Evolutionary conservation across 2,113 vertebrate genomes (phyloP).

Genomic region (Gallinago paraguaiae): DNA sequence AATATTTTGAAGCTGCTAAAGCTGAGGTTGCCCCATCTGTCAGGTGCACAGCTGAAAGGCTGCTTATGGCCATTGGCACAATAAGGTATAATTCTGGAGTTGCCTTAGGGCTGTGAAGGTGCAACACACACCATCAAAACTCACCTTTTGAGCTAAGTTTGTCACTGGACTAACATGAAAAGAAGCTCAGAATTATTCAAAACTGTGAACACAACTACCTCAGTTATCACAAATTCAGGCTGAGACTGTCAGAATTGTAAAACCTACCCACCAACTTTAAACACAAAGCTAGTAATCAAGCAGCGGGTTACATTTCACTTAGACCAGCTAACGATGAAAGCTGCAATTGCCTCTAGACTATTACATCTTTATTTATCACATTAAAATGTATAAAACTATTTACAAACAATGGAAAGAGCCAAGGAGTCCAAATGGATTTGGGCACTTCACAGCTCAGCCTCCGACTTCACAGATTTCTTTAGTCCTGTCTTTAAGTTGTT

Average conservation of each 20-base stretch:
- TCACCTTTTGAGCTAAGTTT: background rate
- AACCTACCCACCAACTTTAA: background rate
- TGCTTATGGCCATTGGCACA: background rate
- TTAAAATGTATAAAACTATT: background rate
- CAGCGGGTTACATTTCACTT: background rate
- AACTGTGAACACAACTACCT: background rate
- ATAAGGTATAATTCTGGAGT: background rate
- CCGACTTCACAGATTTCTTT: background rate
- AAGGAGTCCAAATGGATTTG: background rate
- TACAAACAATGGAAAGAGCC: background rate
- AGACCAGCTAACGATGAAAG: background rate
- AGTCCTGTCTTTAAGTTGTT: background rate
- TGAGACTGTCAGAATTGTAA: background rate
- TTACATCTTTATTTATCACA: background rate
- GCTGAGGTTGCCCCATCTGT: background rate
- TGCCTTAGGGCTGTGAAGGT: rapidly evolving
- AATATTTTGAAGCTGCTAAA: background rate
- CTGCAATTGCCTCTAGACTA: background rate
- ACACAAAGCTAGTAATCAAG: background rate
- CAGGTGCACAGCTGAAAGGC: background rate
- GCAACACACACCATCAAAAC: background rate
- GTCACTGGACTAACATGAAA: background rate
- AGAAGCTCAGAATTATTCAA: background rate
- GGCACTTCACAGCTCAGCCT: background rate
- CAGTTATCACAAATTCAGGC: background rate